Base-by-base conservation (phyloP, 2,113 vertebrate genomes). In the Collichthys lucidus region DNA sequence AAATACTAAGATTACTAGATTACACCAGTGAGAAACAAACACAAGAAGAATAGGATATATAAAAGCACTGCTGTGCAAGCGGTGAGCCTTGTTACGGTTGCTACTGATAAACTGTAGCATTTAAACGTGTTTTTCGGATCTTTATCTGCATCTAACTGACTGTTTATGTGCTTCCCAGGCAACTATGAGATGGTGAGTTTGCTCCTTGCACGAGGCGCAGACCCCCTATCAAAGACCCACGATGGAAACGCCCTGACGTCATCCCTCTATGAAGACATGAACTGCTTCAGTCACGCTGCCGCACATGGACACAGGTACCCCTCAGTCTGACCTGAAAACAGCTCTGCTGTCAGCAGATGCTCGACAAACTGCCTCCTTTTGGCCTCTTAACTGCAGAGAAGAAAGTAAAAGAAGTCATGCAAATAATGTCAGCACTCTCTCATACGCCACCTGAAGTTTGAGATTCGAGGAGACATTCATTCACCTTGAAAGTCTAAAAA, bases 161-260 rank as follows among this genome's bases (percentile, higher is more conserved):
- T 53, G 10, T 65, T 69, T 17, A 15, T 87, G 42, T 82, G 14
- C 19, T 31, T 77, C 56, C 7, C 65, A 98, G 98, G 98, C 31
- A 99, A 99, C 94, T 99, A 99, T 0, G 98, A 99, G 92, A 90
- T 99, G 96, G 98, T 99, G 74, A 99, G 96, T 87, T 82, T 99
- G 84, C 69, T 99, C 44, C 94, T 99, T 20, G 96, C 96, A 22
- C 88, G 97, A 3, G 98, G 97, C 0, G 98, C 98, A 0, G 98
- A 99, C 47, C 98, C 98, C 0, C 95, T 99, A 59, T 94, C 97
- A 56, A 97, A 95, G 84, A 95, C 95, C 91, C 90, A 96, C 0
- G 96, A 97, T 19, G 95, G 97, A 84, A 97, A 96, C 0, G 95
- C 96, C 0, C 94, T 99, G 79, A 97, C 96, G 0, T 95, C 97